Conservation (phyloP, 2,113 vertebrate genomes). For the Gymnorhina tibicen region DNA sequence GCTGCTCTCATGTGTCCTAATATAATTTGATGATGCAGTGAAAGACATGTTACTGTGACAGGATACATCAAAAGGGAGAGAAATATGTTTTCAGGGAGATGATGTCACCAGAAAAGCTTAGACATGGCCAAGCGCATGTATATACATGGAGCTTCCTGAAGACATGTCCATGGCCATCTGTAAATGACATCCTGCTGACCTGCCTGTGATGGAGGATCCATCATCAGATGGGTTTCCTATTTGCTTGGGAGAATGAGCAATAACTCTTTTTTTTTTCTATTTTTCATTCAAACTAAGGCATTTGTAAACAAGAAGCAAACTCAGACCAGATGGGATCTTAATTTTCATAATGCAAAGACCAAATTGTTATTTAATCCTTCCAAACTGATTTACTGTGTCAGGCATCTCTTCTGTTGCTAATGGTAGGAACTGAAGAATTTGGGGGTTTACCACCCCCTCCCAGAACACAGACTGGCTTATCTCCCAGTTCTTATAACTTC, state of each 20-base stretch:
- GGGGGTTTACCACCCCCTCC: not conserved
- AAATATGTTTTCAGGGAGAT: not conserved
- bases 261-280: not conserved
- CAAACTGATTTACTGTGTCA: not conserved
- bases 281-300: not conserved
- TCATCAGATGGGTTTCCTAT: not conserved
- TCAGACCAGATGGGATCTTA: constrained; percentile 8
- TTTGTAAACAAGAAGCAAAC: constrained; percentile 36
- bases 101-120: not conserved
- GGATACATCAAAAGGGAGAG: not conserved
- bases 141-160: not conserved
- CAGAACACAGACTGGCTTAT: not conserved
- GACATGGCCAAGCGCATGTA: not conserved
- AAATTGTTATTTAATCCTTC: constrained; percentile 23
- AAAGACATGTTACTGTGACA: not conserved
- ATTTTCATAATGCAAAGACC: not conserved
- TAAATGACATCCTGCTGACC: not conserved
- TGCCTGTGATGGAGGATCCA: not conserved
- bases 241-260: not conserved
- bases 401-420: not conserved
- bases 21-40: not conserved
- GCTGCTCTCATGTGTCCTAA: not conserved
- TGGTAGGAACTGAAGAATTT: not conserved
- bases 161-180: not conserved
- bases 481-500: not conserved